A percentile compares a stretch with the other conserved stretches of the same genome.
Evolutionary conservation across 2,113 vertebrate species (phyloP).

Genomic region (Desmodus rotundus): DNA sequence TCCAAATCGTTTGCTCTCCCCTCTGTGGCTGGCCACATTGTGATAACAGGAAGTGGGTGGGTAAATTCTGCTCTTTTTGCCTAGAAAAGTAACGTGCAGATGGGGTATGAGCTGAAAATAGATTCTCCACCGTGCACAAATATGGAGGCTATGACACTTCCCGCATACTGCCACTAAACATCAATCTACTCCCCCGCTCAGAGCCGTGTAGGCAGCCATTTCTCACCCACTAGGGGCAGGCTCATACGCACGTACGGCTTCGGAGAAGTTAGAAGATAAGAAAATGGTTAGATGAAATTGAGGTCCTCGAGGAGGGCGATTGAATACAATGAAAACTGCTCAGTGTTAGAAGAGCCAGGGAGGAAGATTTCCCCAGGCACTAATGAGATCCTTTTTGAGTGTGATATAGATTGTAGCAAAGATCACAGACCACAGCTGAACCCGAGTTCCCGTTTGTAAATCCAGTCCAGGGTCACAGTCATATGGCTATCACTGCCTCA

Average conservation of each 20-base stretch:
- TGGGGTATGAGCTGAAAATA: conserved; percentile 13
- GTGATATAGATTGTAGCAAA: neutral
- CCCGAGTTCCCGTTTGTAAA: neutral
- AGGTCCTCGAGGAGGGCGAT: conserved; percentile 3
- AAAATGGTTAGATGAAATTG: neutral
- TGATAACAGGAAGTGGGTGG: neutral
- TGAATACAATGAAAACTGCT: conserved; percentile 21
- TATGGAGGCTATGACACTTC: neutral
- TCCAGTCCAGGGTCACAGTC: neutral
- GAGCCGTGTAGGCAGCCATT: neutral
- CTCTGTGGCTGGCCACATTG: neutral
- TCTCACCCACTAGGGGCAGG: neutral
- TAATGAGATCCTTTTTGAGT: neutral
- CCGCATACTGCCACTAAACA: neutral
- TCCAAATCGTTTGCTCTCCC: neutral
- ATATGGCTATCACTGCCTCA: neutral
- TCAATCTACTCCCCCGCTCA: neutral
- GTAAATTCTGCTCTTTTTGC: neutral
- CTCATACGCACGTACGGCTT: neutral
- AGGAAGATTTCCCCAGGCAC: neutral
- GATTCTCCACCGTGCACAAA: neutral
- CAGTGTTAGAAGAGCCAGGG: neutral
- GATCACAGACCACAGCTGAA: neutral
- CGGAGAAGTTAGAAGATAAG: neutral
- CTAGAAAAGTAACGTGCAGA: conserved; percentile 6